Conservation (phyloP, 1,140 invertebrate genomes). For the Caenorhabditis latens region DNA sequence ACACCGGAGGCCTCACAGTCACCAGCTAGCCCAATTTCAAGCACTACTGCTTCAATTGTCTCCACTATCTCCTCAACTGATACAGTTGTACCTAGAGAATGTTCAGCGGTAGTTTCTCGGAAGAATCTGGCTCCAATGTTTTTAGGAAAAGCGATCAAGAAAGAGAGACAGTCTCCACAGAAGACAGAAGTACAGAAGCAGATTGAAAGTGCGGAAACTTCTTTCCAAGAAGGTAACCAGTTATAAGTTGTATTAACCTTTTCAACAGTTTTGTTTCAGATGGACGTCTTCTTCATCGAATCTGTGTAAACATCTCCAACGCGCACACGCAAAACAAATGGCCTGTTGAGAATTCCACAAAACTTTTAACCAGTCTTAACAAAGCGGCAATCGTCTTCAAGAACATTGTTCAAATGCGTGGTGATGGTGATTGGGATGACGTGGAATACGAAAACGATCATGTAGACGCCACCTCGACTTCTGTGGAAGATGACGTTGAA, state of each 20-base stretch:
- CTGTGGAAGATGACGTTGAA: not conserved
- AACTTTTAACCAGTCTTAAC: not conserved
- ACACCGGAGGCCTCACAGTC: constrained; percentile 3
- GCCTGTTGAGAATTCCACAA: not conserved
- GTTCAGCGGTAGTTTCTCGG: not conserved
- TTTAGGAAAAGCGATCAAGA: not conserved
- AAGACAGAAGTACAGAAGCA: not conserved
- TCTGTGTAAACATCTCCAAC: not conserved
- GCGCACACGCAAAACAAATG: not conserved
- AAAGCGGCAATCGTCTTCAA: not conserved
- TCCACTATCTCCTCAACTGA: not conserved
- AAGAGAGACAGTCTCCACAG: not conserved
- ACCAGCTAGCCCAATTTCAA: not conserved
- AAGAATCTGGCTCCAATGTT: constrained; percentile 13
- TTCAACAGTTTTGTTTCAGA: not conserved
- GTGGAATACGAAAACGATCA: not conserved
- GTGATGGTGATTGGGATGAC: not conserved
- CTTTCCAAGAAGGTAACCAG: not conserved
- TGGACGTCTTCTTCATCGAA: not conserved
- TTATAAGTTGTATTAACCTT: not conserved
- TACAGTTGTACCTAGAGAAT: not conserved
- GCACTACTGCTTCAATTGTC: not conserved
- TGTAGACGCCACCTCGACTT: too few species aligned
- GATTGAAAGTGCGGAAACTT: not conserved
- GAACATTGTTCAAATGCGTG: not conserved